A percentile compares a stretch with the other conserved stretches of the same genome.
These are phyloP conservation scores for Actias luna DNA, from an alignment of 2,888 invertebrate genomes.

Conservation along the genomic window DNA sequence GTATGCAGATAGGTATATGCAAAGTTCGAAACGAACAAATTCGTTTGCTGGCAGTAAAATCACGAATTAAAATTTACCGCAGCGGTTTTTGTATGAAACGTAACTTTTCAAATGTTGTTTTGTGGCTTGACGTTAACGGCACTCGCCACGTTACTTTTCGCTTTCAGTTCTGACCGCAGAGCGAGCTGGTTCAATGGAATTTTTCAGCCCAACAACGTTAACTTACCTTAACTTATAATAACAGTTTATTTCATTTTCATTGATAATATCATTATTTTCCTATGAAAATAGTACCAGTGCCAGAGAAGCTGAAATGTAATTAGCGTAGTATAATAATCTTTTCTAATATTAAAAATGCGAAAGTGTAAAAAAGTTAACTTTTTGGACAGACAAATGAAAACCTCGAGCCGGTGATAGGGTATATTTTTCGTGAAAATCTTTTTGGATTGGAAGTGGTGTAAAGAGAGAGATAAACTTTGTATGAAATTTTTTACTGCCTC, in stretches of 20 bases:
- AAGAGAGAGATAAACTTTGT: no score
- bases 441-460: no score
- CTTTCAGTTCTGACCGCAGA: slow-evolving; percentile 48
- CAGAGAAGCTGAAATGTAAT: no score
- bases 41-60: slow-evolving; percentile 44
- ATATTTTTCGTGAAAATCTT: no score
- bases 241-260: neutral
- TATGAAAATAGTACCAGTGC: no score
- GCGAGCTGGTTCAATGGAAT: slow-evolving; percentile 38
- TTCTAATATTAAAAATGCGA: no score
- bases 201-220: slow-evolving; percentile 33
- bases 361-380: no score
- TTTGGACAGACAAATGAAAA: no score
- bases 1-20: neutral
- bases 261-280: neutral
- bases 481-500: no score
- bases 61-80: slow-evolving; percentile 43
- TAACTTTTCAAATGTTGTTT: slow-evolving; percentile 58
- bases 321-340: no score
- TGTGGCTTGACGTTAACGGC: slow-evolving; percentile 51
- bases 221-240: slow-evolving; percentile 29
- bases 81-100: slow-evolving; percentile 46
- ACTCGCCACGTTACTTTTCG: slow-evolving; percentile 49
- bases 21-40: slow-evolving; percentile 22
- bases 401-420: no score